These are phyloP conservation scores for Cacatua alba DNA, from an alignment of 2,113 vertebrate species.

Conservation along the genomic window DNA sequence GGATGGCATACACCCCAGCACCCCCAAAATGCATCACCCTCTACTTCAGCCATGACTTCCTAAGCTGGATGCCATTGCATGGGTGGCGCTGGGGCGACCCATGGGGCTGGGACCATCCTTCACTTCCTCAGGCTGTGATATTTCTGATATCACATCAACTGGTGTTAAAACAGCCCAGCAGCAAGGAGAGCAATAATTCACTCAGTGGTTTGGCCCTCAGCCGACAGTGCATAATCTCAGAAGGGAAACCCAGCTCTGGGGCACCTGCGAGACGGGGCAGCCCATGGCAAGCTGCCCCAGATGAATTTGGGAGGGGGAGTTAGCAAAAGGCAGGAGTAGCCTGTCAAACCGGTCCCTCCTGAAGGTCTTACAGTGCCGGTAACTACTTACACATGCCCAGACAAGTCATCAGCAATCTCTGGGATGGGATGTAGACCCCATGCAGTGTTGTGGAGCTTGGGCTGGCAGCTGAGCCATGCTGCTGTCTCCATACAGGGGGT, in stretches of 20 bases:
- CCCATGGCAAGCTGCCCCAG: neutral
- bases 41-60: neutral
- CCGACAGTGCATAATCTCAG: rapidly evolving
- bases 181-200: neutral
- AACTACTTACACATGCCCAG: neutral
- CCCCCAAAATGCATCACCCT: neutral
- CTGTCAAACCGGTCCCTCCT: slow-evolving; percentile 12
- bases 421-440: neutral
- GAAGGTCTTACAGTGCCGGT: neutral
- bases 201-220: neutral
- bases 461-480: neutral
- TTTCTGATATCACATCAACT: rapidly evolving
- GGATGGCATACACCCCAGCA: neutral
- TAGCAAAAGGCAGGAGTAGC: neutral
- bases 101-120: neutral
- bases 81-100: rapidly evolving
- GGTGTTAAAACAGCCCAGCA: neutral
- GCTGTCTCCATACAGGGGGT: neutral
- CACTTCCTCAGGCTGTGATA: neutral
- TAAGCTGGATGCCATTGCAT: neutral
- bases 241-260: neutral
- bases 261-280: neutral
- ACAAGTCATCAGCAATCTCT: neutral
- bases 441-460: rapidly evolving
- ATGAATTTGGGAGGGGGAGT: neutral